Percentiles rank a stretch among this genome's conserved stretches.
These are phyloP conservation scores for Etia nguti DNA, from an alignment of 2,113 vertebrate species.

Conservation along the genomic window DNA sequence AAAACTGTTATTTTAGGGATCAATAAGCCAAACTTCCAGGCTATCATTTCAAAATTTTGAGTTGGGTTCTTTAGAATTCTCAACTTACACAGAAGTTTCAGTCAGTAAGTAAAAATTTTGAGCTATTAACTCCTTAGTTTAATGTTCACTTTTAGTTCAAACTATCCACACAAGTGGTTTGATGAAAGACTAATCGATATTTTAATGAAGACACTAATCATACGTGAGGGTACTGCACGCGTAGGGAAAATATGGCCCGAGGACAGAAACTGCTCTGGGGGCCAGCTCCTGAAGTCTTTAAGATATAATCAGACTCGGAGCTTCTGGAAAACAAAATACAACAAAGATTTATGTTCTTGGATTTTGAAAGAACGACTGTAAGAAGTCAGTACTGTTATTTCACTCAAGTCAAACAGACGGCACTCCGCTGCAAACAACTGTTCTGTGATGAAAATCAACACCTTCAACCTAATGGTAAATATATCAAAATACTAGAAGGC, in stretches of 20 bases:
- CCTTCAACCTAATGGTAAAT: background rate
- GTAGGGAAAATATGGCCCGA: background rate
- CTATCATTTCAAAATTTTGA: background rate
- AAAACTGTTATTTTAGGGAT: background rate
- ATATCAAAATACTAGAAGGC: background rate
- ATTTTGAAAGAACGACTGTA: background rate
- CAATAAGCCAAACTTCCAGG: background rate
- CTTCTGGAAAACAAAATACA: background rate
- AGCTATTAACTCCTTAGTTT: background rate
- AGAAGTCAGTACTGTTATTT: background rate
- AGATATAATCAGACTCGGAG: fast-evolving
- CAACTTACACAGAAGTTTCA: background rate
- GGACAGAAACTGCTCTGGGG: fast-evolving
- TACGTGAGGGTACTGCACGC: background rate
- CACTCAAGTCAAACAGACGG: background rate
- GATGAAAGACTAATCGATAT: background rate
- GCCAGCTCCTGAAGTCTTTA: background rate
- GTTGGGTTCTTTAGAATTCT: fast-evolving
- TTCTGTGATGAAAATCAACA: background rate
- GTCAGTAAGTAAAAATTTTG: background rate
- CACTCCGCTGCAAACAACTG: background rate
- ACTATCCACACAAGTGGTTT: background rate
- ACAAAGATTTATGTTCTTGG: background rate
- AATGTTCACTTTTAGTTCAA: background rate
- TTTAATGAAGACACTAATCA: fast-evolving